Conservation (phyloP, 2,888 invertebrate genomes). For the Cremastinae sp. region DNA sequence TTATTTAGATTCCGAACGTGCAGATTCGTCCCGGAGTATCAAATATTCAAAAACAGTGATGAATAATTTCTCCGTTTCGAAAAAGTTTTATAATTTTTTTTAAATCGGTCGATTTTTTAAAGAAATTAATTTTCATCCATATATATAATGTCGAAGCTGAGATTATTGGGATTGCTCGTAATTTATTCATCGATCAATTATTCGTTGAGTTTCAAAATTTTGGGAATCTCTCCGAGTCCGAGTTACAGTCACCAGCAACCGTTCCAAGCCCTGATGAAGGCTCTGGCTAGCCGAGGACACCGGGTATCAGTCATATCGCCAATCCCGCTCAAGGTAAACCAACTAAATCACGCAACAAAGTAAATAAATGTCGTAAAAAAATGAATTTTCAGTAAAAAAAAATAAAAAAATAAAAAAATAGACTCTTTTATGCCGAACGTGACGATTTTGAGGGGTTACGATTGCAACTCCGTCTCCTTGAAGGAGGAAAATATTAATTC, state of each 20-base stretch:
- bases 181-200: no score
- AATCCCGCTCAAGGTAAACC: conserved; percentile 71
- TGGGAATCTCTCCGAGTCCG: conserved; percentile 74
- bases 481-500: conserved; percentile 43
- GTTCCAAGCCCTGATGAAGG: conserved; percentile 76
- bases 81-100: no score
- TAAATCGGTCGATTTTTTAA: no score
- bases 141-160: no score
- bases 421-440: not conserved
- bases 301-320: conserved; percentile 74
- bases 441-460: not conserved
- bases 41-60: no score
- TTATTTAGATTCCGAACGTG: no score
- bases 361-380: no score
- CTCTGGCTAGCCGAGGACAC: conserved; percentile 72
- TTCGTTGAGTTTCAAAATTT: conserved; percentile 72
- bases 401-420: conserved; percentile 4
- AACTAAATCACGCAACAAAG: conserved; percentile 18
- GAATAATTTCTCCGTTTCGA: no score
- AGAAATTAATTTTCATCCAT: no score
- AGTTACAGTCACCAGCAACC: conserved; percentile 77
- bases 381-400: no score
- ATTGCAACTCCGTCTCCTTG: conserved; percentile 7
- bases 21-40: no score
- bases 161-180: no score